Percentiles rank a stretch among this genome's conserved stretches.
Conservation (phyloP, 2,113 vertebrate genomes). For the Rhea pennata region DNA sequence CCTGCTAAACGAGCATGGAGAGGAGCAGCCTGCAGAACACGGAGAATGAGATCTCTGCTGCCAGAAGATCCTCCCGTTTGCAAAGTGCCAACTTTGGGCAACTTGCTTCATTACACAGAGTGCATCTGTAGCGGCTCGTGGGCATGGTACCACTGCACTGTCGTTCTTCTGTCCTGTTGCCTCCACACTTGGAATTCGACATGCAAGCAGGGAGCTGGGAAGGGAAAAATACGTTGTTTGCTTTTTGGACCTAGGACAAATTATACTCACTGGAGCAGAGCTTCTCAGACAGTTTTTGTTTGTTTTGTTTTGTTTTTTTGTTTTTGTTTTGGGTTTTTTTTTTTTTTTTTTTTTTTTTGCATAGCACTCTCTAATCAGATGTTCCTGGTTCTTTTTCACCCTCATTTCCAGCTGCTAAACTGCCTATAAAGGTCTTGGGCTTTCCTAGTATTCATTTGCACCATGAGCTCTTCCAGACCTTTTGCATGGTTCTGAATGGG, state of each 20-base stretch:
- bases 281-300: background rate
- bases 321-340: no score
- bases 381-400: background rate
- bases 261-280: fast-evolving
- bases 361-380: background rate
- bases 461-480: background rate
- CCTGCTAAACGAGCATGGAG: background rate
- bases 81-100: slow-evolving; percentile 2
- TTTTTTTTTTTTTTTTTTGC: no score
- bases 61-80: slow-evolving; percentile 28
- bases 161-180: background rate
- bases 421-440: background rate
- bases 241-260: background rate
- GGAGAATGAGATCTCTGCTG: background rate
- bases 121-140: background rate
- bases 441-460: background rate
- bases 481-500: background rate
- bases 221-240: background rate
- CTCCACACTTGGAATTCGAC: fast-evolving
- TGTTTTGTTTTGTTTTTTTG: no score
- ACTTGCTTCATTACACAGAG: background rate
- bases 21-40: background rate
- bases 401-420: background rate
- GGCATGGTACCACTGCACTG: background rate
- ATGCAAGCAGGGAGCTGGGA: fast-evolving